Percentiles rank a stretch among this genome's conserved stretches.
These are phyloP conservation scores for Bradypodion ventrale DNA, from an alignment of 2,797 vertebrate species.

Conservation along the genomic window DNA sequence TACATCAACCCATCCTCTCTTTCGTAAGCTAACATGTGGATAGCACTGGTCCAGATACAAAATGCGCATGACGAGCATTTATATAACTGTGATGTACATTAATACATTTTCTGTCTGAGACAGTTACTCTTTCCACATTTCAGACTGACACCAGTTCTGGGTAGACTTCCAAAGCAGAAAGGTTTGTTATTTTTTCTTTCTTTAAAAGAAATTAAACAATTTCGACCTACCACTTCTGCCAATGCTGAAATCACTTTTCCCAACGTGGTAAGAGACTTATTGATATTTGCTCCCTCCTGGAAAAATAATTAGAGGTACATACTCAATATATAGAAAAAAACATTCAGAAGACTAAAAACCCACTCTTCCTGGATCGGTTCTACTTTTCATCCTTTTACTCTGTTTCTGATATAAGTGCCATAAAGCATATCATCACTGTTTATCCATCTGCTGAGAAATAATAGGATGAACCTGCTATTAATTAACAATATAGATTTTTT, in stretches of 20 bases:
- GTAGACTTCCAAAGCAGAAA: conserved; percentile 56
- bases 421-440: too few species aligned
- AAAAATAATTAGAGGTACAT: conserved; percentile 49
- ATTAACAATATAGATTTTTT: too few species aligned
- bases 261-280: conserved; percentile 97
- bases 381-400: neutral
- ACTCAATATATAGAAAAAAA: neutral
- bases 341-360: neutral
- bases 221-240: conserved; percentile 93
- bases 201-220: neutral
- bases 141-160: neutral
- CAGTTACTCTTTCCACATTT: neutral
- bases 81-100: too few species aligned
- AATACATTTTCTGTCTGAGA: too few species aligned
- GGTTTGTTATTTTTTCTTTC: conserved; percentile 52
- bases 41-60: neutral
- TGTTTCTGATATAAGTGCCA: too few species aligned
- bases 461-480: too few species aligned
- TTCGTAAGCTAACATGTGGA: neutral
- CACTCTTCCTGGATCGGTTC: too few species aligned
- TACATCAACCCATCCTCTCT: too few species aligned
- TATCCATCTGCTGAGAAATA: too few species aligned
- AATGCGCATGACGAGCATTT: too few species aligned
- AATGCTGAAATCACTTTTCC: conserved; percentile 98
- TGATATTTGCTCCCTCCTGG: conserved; percentile 98